A percentile compares a stretch with the other conserved stretches of the same genome.
Conservation (phyloP, 2,113 vertebrate genomes). For the Sinocyclocheilus anophthalmus region DNA sequence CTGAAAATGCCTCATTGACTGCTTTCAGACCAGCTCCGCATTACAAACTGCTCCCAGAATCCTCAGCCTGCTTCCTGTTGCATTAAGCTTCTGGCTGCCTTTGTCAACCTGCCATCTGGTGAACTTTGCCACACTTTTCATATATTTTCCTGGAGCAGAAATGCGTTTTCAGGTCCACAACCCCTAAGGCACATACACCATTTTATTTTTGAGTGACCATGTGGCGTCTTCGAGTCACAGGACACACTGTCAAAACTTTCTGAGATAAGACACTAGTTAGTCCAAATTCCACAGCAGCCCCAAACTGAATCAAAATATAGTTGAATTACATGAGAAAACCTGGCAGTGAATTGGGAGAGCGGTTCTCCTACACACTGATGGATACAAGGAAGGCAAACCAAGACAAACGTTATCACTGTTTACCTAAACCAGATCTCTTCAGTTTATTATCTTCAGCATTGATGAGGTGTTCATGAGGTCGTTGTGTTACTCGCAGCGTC, state of each 20-base stretch:
- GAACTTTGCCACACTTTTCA: conserved; percentile 65
- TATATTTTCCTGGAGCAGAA: background rate
- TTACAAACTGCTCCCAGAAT: conserved; percentile 31
- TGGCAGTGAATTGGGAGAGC: background rate
- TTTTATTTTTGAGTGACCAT: background rate
- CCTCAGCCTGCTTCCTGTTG: conserved; percentile 36
- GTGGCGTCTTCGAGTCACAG: background rate
- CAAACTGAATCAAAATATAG: background rate
- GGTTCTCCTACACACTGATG: background rate
- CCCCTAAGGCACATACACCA: background rate
- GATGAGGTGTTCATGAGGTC: background rate
- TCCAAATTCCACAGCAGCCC: background rate
- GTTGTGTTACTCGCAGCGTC: background rate
- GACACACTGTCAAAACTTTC: background rate
- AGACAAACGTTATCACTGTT: background rate
- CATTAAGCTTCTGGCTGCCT: conserved; percentile 21
- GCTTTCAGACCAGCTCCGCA: background rate
- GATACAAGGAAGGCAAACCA: background rate
- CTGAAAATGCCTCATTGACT: conserved; percentile 12
- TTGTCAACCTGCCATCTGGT: conserved; percentile 45
- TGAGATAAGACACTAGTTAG: background rate
- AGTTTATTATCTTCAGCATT: background rate
- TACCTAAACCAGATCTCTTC: background rate
- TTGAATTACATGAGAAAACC: background rate
- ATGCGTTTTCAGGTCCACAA: background rate